Evolutionary conservation across 2,888 invertebrate genomes (phyloP).

Genomic region (Agriotes lineatus): DNA sequence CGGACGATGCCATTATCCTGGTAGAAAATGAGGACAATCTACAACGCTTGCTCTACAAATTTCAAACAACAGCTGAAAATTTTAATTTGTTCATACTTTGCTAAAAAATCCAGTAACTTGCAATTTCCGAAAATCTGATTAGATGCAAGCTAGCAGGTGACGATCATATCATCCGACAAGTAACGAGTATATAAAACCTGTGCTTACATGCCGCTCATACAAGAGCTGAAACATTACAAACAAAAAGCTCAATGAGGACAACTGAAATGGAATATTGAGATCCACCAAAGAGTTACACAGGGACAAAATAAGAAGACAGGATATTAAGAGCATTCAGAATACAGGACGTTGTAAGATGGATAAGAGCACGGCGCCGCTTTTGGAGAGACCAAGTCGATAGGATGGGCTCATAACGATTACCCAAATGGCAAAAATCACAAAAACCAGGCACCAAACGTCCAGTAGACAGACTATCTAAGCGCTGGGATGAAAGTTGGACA

Average conservation of each 20-base stretch:
- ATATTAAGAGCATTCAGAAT: neutral
- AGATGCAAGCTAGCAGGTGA: too few relatives aligned
- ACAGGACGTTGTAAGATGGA: conserved; percentile 5
- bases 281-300: neutral
- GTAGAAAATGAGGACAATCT: too few relatives aligned
- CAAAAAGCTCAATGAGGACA: conserved; percentile 8
- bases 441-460: neutral
- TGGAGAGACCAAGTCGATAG: conserved; percentile 6
- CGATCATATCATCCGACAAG: too few relatives aligned
- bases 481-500: too few relatives aligned
- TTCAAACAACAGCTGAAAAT: too few relatives aligned
- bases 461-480: neutral
- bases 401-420: conserved; percentile 8
- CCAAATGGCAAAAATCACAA: conserved; percentile 3
- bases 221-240: conserved; percentile 2
- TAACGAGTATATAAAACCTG: too few relatives aligned
- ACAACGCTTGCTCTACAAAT: too few relatives aligned
- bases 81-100: too few relatives aligned
- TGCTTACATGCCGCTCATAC: too few relatives aligned
- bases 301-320: neutral
- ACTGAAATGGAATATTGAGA: conserved; percentile 1
- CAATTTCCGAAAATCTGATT: too few relatives aligned
- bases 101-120: too few relatives aligned
- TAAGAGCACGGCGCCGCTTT: neutral
- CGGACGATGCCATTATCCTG: too few relatives aligned